Percentiles rank a stretch among this genome's conserved stretches.
Conservation (phyloP, 2,888 invertebrate species). For the Ennomos quercinarius region DNA sequence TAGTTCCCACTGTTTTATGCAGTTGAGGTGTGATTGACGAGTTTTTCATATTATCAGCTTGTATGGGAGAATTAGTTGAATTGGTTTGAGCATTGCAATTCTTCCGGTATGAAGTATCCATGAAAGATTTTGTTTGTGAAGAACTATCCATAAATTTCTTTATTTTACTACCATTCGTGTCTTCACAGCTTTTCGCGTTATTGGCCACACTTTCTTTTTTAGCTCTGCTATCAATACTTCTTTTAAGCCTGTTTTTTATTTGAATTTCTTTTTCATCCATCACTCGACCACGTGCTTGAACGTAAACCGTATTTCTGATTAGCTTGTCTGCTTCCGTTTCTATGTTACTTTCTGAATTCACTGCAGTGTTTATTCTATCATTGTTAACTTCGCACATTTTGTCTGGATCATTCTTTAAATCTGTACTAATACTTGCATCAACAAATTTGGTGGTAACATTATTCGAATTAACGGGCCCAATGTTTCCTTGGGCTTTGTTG, state of each 20-base stretch:
- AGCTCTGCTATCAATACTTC: conserved; percentile 13
- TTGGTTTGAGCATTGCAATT: no score
- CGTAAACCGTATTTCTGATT: conserved; percentile 73
- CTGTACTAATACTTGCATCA: not conserved
- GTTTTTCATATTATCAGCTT: no score
- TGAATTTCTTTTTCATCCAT: conserved; percentile 56
- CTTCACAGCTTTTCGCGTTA: not conserved
- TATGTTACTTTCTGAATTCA: conserved; percentile 22
- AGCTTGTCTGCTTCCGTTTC: conserved; percentile 60
- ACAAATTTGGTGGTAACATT: no score
- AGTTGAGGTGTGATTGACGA: not conserved
- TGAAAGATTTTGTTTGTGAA: not conserved
- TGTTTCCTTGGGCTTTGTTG: no score
- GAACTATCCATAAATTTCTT: conserved; percentile 3
- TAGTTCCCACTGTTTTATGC: not conserved
- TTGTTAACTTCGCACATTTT: conserved; percentile 29
- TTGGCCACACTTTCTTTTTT: conserved; percentile 6
- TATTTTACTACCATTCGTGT: conserved; percentile 7
- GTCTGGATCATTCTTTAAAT: conserved; percentile 1
- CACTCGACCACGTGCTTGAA: conserved; percentile 72
- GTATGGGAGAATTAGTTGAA: no score
- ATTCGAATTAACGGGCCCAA: no score
- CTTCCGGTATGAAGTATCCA: no score
- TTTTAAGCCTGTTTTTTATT: conserved; percentile 17
- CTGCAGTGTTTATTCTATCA: conserved; percentile 34